A percentile compares a stretch with the other conserved stretches of the same genome.
Conservation (phyloP, 2,797 vertebrate genomes). For the Tenualosa thibaudeaui region DNA sequence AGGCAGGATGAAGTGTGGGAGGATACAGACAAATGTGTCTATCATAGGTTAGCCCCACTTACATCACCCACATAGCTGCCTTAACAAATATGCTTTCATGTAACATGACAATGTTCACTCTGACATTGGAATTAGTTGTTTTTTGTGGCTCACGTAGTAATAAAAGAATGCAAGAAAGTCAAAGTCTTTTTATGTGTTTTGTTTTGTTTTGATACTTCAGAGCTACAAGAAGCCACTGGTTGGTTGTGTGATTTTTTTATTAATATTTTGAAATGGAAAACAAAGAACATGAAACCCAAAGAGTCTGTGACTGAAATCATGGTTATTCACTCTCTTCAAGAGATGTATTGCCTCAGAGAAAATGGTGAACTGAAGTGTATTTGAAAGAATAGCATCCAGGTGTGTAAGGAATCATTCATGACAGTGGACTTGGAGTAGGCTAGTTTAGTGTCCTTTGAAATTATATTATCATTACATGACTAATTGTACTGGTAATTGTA, state of each 20-base stretch:
- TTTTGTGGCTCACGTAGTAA: neutral
- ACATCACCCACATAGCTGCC: constrained; percentile 30
- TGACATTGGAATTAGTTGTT: neutral
- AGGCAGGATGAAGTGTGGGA: constrained; percentile 38
- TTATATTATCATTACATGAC: neutral
- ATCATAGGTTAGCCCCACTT: constrained; percentile 35
- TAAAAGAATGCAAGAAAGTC: neutral
- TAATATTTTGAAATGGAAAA: neutral
- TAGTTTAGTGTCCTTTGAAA: neutral
- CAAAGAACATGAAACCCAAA: neutral
- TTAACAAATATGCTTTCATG: neutral
- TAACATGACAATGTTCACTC: neutral
- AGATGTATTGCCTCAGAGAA: neutral
- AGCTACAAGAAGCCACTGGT: neutral
- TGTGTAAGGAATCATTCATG: neutral
- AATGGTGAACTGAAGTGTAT: neutral
- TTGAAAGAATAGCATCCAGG: neutral
- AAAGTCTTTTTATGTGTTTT: neutral
- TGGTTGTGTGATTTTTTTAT: neutral
- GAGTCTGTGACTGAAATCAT: neutral
- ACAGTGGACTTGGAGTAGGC: neutral
- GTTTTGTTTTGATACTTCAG: neutral
- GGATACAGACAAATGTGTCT: constrained; percentile 43
- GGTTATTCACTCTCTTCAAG: neutral
- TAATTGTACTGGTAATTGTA: neutral